Conservation (phyloP, 2,797 vertebrate species). For the Anguilla megastoma region DNA sequence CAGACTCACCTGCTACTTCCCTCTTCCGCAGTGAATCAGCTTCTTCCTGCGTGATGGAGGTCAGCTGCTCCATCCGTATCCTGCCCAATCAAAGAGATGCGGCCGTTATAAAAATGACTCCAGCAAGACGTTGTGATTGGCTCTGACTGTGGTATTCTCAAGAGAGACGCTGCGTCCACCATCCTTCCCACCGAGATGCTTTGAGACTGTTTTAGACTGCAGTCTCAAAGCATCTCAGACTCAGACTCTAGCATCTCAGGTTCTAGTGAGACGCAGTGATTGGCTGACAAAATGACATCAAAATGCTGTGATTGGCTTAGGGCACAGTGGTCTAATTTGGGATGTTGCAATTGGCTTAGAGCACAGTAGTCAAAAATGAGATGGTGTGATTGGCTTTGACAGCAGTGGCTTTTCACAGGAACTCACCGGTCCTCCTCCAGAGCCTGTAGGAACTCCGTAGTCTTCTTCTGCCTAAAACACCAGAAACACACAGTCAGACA, state of each 20-base stretch:
- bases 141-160: background rate
- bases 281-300: background rate
- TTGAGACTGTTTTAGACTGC: too few relatives aligned
- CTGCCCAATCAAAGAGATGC: constrained; percentile 59
- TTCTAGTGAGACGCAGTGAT: background rate
- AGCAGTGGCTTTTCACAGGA: constrained; percentile 9
- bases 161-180: too few relatives aligned
- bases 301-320: background rate
- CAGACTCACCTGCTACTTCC: constrained; percentile 84
- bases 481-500: constrained; percentile 12
- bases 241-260: too few relatives aligned
- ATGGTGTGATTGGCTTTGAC: background rate
- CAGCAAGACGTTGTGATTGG: background rate
- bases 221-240: too few relatives aligned
- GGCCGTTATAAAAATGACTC: background rate
- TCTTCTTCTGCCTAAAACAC: constrained; percentile 82
- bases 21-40: constrained; percentile 80
- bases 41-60: constrained; percentile 93
- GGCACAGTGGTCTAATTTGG: background rate
- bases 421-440: constrained; percentile 90
- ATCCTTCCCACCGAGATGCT: too few relatives aligned
- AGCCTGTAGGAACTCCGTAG: constrained; percentile 83
- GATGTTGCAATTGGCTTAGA: background rate
- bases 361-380: background rate
- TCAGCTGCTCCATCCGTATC: constrained; percentile 89